Conservation (phyloP, 1,140 invertebrate species). For the Drosophila kikkawai region DNA sequence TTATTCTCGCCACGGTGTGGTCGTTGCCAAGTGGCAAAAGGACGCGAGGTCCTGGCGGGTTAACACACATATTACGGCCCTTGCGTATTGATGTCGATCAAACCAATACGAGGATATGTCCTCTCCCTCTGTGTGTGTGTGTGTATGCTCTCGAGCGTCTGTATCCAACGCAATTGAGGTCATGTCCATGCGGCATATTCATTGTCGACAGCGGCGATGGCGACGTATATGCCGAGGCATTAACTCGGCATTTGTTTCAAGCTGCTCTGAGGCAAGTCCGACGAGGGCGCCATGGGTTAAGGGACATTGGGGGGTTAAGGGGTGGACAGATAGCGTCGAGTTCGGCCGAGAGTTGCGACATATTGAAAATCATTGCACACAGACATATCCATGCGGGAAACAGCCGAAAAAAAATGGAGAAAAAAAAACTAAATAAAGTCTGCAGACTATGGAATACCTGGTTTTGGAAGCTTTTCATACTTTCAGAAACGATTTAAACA, state of each 20-base stretch:
- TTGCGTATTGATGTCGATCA: constrained; percentile 81
- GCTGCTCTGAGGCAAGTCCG: constrained; percentile 56
- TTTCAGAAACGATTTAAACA: too few species aligned
- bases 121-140: constrained; percentile 8
- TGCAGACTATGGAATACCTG: background rate
- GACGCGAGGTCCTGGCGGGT: constrained; percentile 21
- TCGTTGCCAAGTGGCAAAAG: constrained; percentile 25
- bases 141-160: constrained; percentile 1
- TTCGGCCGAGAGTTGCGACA: constrained; percentile 74
- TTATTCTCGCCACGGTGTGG: constrained; percentile 54
- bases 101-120: constrained; percentile 54
- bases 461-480: background rate
- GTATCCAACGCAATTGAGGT: constrained; percentile 78
- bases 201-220: constrained; percentile 69
- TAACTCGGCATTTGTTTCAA: constrained; percentile 77
- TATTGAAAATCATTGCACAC: constrained; percentile 78
- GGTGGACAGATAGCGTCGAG: constrained; percentile 63
- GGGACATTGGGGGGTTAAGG: background rate
- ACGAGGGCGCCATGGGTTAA: constrained; percentile 25
- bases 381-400: constrained; percentile 12
- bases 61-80: constrained; percentile 69
- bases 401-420: constrained; percentile 24
- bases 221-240: constrained; percentile 71
- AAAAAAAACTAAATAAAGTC: background rate
- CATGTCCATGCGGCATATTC: constrained; percentile 82